These are phyloP conservation scores for Thryonomys swinderianus DNA, from an alignment of 2,113 vertebrate species.

Conservation along the genomic window DNA sequence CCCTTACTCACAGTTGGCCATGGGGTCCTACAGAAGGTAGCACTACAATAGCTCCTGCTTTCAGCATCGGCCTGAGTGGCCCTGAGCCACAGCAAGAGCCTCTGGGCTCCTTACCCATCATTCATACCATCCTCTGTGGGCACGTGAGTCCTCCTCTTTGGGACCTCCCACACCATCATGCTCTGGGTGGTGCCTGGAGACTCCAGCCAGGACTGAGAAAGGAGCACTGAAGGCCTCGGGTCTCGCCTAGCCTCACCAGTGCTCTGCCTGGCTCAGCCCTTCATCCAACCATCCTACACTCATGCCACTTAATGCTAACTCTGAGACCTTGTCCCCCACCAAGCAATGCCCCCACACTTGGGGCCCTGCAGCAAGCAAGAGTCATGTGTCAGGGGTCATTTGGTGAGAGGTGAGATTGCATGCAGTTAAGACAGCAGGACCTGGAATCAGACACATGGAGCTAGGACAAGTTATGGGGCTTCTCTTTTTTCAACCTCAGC, in stretches of 20 bases:
- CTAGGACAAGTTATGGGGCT: neutral
- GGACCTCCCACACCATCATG: neutral
- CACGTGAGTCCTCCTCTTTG: neutral
- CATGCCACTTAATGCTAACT: fast-evolving
- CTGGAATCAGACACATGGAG: neutral
- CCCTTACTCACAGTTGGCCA: neutral
- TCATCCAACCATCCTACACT: neutral
- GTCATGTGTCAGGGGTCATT: too few relatives aligned
- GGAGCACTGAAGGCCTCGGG: neutral
- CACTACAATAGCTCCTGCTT: neutral
- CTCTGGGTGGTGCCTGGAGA: neutral
- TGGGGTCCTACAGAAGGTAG: neutral
- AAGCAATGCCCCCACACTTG: neutral
- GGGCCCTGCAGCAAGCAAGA: fast-evolving
- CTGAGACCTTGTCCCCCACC: neutral
- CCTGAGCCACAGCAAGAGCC: neutral
- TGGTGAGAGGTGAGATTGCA: fast-evolving
- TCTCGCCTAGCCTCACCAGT: neutral
- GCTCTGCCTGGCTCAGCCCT: fast-evolving
- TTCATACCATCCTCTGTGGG: neutral
- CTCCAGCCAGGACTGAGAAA: neutral
- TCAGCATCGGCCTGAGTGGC: neutral
- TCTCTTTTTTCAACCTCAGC: neutral
- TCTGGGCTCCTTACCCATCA: fast-evolving
- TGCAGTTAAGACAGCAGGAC: neutral